Base-by-base conservation (phyloP, 2,113 vertebrate species). In the Antechinus flavipes region DNA sequence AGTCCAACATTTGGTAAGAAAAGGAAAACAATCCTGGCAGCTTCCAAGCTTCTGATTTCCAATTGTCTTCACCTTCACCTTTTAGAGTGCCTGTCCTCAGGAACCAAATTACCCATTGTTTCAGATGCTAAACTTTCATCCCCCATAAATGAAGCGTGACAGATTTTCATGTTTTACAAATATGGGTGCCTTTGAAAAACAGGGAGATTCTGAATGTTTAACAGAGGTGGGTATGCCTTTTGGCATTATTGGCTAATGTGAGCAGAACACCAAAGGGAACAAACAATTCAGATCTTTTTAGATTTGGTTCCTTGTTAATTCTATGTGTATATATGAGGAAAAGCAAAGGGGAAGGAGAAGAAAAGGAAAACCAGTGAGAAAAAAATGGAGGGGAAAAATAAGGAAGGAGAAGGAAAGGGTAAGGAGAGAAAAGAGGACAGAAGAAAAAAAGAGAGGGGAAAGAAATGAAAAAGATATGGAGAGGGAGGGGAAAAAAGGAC, bases 101-200 rank as follows among this genome's bases (percentile, higher is more conserved):
- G 96, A 98, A 97, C 97, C 90, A 97, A 98, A 98, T 98, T 98
- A 97, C 98, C 97, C 98, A 98, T 98, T 98, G 97, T 98, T 97
- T 99, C 94, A 97, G 96, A 97, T 97, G 98, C 97, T 98, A 96
- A 98, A 98, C 96, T 98, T 98, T 98, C 98, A 97, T 98, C 98
- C 98, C 98, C 98, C 98, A 95, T 98, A 98, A 98, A 98, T 98
- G 98, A 98, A 97, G 94, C 94, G 98, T 97, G 98, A 97, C 94
- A 97, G 91, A 95, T 98, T 98, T 97, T 96, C 97, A 96, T 98
- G 98, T 97, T 98, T 98, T 95, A 54, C 98, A 98, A 98, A 97
- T 97, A 98, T 97, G 30, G 47, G 93, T 97, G 95, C 95, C 96
- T 97, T 55, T 55, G 94, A 89, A 89, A 95, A 96, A 84, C 84